Evolutionary conservation across 1,140 invertebrate genomes (phyloP).

Genomic region (Drosophila persimilis): DNA sequence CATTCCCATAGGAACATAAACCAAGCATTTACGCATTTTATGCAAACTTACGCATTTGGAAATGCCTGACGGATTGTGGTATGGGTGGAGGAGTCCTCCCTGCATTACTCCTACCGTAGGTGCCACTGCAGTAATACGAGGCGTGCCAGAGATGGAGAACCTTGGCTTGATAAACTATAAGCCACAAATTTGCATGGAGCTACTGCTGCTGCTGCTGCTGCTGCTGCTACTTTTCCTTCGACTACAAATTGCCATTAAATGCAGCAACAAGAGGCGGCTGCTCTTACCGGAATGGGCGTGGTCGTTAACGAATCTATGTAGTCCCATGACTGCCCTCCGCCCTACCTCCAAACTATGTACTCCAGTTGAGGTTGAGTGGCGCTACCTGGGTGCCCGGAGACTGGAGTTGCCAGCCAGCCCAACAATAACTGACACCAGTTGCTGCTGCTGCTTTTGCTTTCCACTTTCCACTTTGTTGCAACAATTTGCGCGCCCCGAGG

Average conservation of each 20-base stretch:
- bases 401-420: slow-evolving; percentile 44
- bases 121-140: slow-evolving; percentile 22
- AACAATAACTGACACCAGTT: slow-evolving; percentile 80
- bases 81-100: background rate
- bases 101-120: background rate
- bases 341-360: slow-evolving; percentile 22
- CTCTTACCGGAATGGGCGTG: slow-evolving; percentile 32
- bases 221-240: slow-evolving; percentile 25
- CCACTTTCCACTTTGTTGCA: slow-evolving; percentile 73
- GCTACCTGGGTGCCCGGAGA: slow-evolving; percentile 19
- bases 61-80: slow-evolving; percentile 44
- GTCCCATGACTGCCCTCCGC: slow-evolving; percentile 8
- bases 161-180: slow-evolving; percentile 75
- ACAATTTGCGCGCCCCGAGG: slow-evolving; percentile 70
- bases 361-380: background rate
- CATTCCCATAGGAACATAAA: slow-evolving; percentile 6
- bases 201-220: slow-evolving; percentile 15
- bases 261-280: slow-evolving; percentile 41
- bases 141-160: slow-evolving; percentile 20
- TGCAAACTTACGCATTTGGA: slow-evolving; percentile 72
- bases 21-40: slow-evolving; percentile 62
- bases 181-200: slow-evolving; percentile 78
- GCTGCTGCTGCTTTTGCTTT: slow-evolving; percentile 44
- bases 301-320: slow-evolving; percentile 51
- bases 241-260: slow-evolving; percentile 79